Evolutionary conservation across 2,888 invertebrate species (phyloP), one percentile per base, ranked within the genome.

Genomic region (Drosophila neonasuta): DNA sequence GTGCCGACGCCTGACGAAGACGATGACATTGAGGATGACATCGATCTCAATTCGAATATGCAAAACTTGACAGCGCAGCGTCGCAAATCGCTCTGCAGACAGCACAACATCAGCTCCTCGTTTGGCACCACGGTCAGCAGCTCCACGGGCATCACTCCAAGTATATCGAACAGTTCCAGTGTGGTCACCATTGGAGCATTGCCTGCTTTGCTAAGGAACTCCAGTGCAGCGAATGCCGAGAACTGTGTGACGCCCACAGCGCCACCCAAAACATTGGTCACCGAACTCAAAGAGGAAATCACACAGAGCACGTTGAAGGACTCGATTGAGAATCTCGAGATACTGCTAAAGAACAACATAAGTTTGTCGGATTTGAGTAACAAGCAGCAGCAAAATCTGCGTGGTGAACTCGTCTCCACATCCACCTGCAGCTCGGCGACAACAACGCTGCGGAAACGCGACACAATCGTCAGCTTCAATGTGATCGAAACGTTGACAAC

Each of bases 301-400:
- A 46, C 74, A 4, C 75, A 88, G 56, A 76, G 74, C 24, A 65
- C 85, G 1, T 77, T 91, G 9, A 91, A 90, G 75, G 90, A 90
- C 62, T 91, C 91, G 50, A 91, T 91, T 59, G 91, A 91, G 77
- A 91, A 91, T 69, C 75, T 91, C 13, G 91, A 91, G 76, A 90
- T 90, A 30, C 77, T 91, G 60, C 80, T 91, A 7, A 91, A 91
- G 85, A 91, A 91, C 77, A 90, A 91, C 69, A 89, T 91, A 15
- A 91, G 90, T 48, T 79, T 91, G 8, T 91, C 91, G 36, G 90
- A 90, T 78, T 78, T 90, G 68, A 91, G 89, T 76, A 90, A 87
- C 58, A 90, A 91, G 60, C 91, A 90, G 71, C 90, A 91, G 60
- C 86, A 89, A 73, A 90, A 88, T 69, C 76, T 91, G 1, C 80